Base-by-base conservation (phyloP, 2,888 invertebrate species). In the Drosophila engyochracea region DNA sequence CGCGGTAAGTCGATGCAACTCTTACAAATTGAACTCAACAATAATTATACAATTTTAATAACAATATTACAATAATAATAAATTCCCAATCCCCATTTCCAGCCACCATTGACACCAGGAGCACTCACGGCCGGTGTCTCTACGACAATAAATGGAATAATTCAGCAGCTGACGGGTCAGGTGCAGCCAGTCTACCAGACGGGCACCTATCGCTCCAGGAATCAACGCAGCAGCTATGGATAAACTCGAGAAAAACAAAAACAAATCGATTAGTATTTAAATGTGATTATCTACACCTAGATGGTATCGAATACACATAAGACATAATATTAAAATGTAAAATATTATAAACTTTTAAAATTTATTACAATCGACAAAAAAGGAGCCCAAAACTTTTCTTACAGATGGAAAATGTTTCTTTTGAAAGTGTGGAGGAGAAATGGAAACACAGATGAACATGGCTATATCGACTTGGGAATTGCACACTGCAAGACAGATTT, bases 131-230 rank as follows among this genome's bases (percentile, higher is more conserved):
- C 93, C 4, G 92, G 93, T 16, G 84, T 93, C 12, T 85, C 93
- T 2, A 87, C 90, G 0, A 93, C 93, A 1, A 91, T 93, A 0
- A 93, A 93, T 47, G 90, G 90, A 10, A 88, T 93, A 28, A 93
- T 93, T 55, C 93, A 93, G 66, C 92, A 92, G 53, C 73, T 93
- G 28, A 90, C 91, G 54, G 93, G 91, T 9, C 92, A 92, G 70
- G 86, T 90, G 53, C 91, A 86, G 60, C 92, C 93, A 4, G 92
- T 92, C 10, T 92, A 91, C 74, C 82, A 86, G 33, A 76, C 83
- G 1, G 85, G 85, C 44, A 39, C 57, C 7, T 91, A 91, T 58
- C 79, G 91, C 5, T 25, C 73, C 3, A 63, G 86, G n/a, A 53
- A 54, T 25, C 60, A 69, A 19, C 75, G 90, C 22, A 78, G 73